Evolutionary conservation across 2,888 invertebrate genomes (phyloP), one percentile per base, ranked within the genome.

Genomic region (Hyalella azteca): DNA sequence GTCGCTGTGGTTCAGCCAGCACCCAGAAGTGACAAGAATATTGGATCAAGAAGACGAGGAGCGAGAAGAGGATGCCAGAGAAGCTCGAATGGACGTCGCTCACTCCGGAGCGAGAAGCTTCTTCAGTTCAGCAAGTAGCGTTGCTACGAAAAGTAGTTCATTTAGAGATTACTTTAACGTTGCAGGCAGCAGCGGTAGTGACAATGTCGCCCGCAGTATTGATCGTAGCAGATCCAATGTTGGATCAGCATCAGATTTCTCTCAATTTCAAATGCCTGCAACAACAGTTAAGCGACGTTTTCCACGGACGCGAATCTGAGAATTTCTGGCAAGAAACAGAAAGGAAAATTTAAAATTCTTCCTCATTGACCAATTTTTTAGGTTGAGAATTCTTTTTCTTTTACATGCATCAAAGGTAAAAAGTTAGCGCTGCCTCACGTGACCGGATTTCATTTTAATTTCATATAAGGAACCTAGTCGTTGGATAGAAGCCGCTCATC

Each of bases 1-100:
- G 19, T 66, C 66, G 32, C 66, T 66, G 36, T 66, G 66, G 66
- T 29, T 66, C 66, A 66, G 66, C 19, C 66, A 66, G 66, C 66
- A 66, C 36, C 66, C 66, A 36, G 66, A 66, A 36, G 66, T 66
- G 66, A 36, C 66, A n/a, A 15, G 19, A n/a, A 4, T 36, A 2
- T 36, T 66, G 19, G 66, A 66, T 5, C 36, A 66, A 36, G 66
- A 66, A 66, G 66, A 66, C n/a, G 36, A 39, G 15, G 66, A 66
- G 66, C 66, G 13, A 13, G 66, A 66, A 13, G 66, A 66, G 19
- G 66, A 66, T 7, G 36, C 36, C 4, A 2, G 7, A 11, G 26
- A 66, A 13, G 19, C 32, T 19, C 15, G 36, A 39, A 4, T 36
- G 15, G 66, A 66, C 66, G 32, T 36, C 4, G 36, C 36, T 66